phyloP scores from a whole-genome alignment of 2,113 vertebrate genomes.

The Dromaius novaehollandiae region DNA sequence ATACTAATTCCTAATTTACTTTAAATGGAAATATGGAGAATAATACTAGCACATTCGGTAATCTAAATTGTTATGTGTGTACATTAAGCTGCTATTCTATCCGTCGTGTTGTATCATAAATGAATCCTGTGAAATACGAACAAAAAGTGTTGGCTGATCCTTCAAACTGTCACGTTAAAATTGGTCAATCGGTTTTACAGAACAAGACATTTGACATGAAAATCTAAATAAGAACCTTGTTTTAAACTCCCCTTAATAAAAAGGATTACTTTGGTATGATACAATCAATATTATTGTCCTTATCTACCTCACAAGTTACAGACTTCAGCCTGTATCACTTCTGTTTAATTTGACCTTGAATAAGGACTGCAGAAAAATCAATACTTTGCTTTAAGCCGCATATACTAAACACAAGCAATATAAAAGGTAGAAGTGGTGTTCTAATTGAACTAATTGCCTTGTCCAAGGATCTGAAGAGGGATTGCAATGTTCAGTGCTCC shows the following conservation, averaged over 20 bases:
- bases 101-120: not conserved
- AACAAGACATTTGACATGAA: constrained; percentile 73
- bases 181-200: constrained; percentile 30
- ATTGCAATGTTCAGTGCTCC: not conserved
- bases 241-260: constrained; percentile 76
- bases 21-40: not conserved
- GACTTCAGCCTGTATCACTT: constrained; percentile 70
- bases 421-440: constrained; percentile 51
- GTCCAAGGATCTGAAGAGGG: constrained; percentile 49
- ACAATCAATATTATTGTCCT: constrained; percentile 80
- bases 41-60: not conserved
- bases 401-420: constrained; percentile 68
- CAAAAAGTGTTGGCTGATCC: not conserved
- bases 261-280: constrained; percentile 80
- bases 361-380: constrained; percentile 73
- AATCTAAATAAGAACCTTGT: constrained; percentile 76
- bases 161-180: constrained; percentile 48
- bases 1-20: not conserved
- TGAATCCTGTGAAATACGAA: constrained; percentile 2
- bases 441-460: constrained; percentile 69
- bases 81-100: not conserved
- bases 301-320: constrained; percentile 70
- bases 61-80: not conserved
- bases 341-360: constrained; percentile 79
- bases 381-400: constrained; percentile 66